Evolutionary conservation across 2,888 invertebrate genomes (phyloP), one percentile per base, ranked within the genome.

Genomic region (Luperina testacea): DNA sequence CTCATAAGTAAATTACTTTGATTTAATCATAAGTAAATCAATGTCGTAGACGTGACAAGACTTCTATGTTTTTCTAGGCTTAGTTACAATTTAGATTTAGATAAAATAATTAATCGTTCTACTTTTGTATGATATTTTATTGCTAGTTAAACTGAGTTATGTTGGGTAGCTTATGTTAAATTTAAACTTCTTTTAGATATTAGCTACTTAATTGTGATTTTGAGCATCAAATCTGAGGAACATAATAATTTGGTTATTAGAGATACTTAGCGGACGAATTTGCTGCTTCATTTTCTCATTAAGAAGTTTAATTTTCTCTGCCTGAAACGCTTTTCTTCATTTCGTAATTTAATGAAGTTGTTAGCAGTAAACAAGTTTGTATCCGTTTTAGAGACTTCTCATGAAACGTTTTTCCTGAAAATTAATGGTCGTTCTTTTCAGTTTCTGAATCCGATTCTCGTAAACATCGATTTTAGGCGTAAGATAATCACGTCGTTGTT

Each of bases 101-200:
- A 77, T 77, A 59, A 67, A 76, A 76, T 75, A 51, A 45, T 17
- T 59, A 59, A 59, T n/a, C 42, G 38, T 61, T 32, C 59, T 51
- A 24, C 27, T 17, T 68, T 59, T 17, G 17, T 15, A 27, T 20
- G 9, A 51, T 65, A 53, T 13, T 64, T 45, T 57, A 20, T 32
- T 75, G 0, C 17, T 2, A 17, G 17, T 64, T 27, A 32, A 32
- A 53, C 11, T 45, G 20, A 64, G 24, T 0, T 15, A 20, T 24
- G 24, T 4, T 15, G 20, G 13, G 7, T n/a, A 64, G 32, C 51
- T 24, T 24, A 4, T 9, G 4, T 57, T 57, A n/a, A 0, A 51
- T 51, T 51, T 51, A 11, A n/a, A 59, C 11, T 59, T n/a, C 59
- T 1, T 59, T n/a, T 11, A 57, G 57, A 57, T 51, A 51, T 51